These are phyloP conservation scores for Lepisosteus osseus DNA, from an alignment of 2,113 vertebrate species.

Conservation along the genomic window DNA sequence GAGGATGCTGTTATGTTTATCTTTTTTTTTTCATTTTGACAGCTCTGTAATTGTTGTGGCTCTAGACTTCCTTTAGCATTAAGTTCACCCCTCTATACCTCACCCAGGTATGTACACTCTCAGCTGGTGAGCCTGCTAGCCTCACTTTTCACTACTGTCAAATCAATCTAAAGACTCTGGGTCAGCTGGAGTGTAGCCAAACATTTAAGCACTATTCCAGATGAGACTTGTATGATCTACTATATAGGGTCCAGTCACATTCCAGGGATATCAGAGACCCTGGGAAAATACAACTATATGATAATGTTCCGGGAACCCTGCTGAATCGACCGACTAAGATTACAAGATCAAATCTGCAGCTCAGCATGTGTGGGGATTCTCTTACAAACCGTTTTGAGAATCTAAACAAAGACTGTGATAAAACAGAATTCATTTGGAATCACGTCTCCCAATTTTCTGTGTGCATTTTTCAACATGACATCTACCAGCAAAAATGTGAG, in stretches of 20 bases:
- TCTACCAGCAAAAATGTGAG: too few relatives aligned
- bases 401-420: too few relatives aligned
- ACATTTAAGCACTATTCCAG: constrained; percentile 33
- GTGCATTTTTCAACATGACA: too few relatives aligned
- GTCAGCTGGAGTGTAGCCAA: constrained; percentile 22
- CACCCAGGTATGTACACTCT: background rate
- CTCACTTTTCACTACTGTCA: constrained; percentile 32
- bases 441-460: too few relatives aligned
- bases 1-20: too few relatives aligned
- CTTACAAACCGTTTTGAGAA: too few relatives aligned
- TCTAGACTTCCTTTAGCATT: background rate
- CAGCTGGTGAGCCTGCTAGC: constrained; percentile 23
- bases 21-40: too few relatives aligned
- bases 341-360: constrained; percentile 29
- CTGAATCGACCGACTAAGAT: constrained; percentile 33
- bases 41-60: too few relatives aligned
- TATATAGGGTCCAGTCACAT: constrained; percentile 25
- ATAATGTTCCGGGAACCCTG: constrained; percentile 23
- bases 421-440: too few relatives aligned
- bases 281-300: constrained; percentile 31
- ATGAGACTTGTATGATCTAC: background rate
- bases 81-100: background rate
- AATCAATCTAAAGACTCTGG: constrained; percentile 14
- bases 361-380: background rate
- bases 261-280: constrained; percentile 43